Evolutionary conservation across 1,140 invertebrate species (phyloP), one percentile per base, ranked within the genome.

Genomic region (Euborellia annulipes): DNA sequence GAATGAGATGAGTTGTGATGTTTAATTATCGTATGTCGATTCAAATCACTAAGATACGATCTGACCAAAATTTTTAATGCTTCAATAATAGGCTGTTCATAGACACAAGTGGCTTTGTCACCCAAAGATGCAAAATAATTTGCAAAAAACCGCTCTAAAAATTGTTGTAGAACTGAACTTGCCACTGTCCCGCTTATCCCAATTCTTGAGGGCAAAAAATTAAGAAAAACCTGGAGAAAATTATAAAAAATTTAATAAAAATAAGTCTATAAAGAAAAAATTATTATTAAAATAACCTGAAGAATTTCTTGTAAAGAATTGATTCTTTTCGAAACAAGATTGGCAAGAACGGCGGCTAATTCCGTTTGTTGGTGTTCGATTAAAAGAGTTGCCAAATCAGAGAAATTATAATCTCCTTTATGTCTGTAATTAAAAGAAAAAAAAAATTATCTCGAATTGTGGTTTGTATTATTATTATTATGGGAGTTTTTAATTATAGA

Each of bases 181-280:
- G 69, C 68, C 27, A 62, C 62, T 19, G 65, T 66, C 0, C 68
- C 69, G 48, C 71, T 67, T 37, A 63, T 59, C 3, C 72, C 69
- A n/a, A 72, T 68, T 32, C 69, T 58, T 1, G 69, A 71, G 0
- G 72, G 72, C 16, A 76, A 52, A 55, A 72, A 74, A 18, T 72
- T 70, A 20, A 74, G 50, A 51, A 75, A 76, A 6, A 72, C 64
- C 58, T 63, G 45, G 14, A 56, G 23, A 51, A 0, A 0, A 9
- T 20, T 34, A 14, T 14, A 11, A 43, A 8, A 45, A 22, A 7
- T 18, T 9, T 3, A 49, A 19, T 9, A 36, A 46, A 9, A 22
- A 11, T 27, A 30, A 27, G 11, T 18, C 4, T 17, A 16, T 17
- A 43, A 4, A 27, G 2, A 16, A 13, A 43, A 43, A 17, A 1